Evolutionary conservation across 2,113 vertebrate genomes (phyloP).

Genomic region (Lathamus discolor): DNA sequence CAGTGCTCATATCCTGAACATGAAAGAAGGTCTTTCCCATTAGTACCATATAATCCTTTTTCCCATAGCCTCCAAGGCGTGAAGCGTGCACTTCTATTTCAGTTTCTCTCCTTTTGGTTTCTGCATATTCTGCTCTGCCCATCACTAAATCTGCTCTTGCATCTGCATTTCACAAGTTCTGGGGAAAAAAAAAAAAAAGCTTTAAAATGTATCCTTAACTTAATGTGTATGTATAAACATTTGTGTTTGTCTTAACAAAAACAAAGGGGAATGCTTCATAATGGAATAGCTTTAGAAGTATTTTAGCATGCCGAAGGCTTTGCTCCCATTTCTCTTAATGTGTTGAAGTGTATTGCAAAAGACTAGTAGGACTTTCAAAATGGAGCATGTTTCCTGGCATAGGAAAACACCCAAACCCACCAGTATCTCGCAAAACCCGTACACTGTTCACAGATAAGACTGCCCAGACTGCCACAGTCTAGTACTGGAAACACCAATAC

Average conservation of each 20-base stretch:
- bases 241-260: background rate
- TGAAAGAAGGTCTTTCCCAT: background rate
- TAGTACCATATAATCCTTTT: background rate
- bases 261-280: background rate
- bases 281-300: background rate
- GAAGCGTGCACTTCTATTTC: background rate
- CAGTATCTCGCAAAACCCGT: background rate
- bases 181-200: fast-evolving
- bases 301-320: fast-evolving
- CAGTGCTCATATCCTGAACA: background rate
- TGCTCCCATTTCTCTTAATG: background rate
- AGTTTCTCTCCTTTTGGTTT: background rate
- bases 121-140: background rate
- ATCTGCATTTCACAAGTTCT: background rate
- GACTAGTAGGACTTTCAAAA: background rate
- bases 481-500: background rate
- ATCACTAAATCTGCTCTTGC: background rate
- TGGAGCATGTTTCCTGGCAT: fast-evolving
- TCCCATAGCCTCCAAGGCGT: background rate
- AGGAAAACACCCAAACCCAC: background rate
- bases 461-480: background rate
- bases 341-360: background rate
- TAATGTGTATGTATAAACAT: background rate
- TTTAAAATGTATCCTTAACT: background rate
- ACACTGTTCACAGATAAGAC: background rate